Base-by-base conservation (phyloP, 2,888 invertebrate genomes). In the Amphipoea lucens region DNA sequence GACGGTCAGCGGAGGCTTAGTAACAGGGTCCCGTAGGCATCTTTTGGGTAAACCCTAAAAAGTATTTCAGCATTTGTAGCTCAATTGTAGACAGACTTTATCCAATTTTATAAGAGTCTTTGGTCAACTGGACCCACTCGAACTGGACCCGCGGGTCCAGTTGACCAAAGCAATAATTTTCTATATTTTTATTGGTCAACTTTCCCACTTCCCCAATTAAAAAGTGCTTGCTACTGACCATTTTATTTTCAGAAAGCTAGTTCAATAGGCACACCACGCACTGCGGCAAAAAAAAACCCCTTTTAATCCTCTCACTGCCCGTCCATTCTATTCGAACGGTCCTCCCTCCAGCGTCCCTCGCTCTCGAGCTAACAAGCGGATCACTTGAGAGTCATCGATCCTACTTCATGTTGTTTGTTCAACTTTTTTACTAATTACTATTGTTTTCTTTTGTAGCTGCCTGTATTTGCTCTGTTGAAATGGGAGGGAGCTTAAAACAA, bases 331-430 rank as follows among this genome's bases (percentile, higher is more conserved):
- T 74, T 51, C 57, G 45, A 0, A 14, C 57, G 20, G 29, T 11
- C 5, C 45, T 54, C 54, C 78, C 78, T 73, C 74, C 72, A 66
- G 70, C 51, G n/a, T 68, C 72, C 12, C 63, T 60, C 20, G 63
- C 83, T 70, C 85, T 87, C 57, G 70, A 76, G 23, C 54, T 87
- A 81, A 77, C 88, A 81, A 87, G 78, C 80, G 12, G 73, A 76
- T 57, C 80, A 63, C 66, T 85, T 36, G 76, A 88, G 81, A 48
- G 78, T 45, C 78, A 86, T 88, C 71, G 86, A 89, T 88, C 62
- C 76, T 72, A 60, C 66, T 83, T 14, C 14, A 17, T 14, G 20
- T 69, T 81, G 63, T 87, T 86, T 78, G 68, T 74, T 63, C 65
- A 20, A 62, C n/a, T 75, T 74, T 74, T 60, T 83, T 76, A 72